Base-by-base conservation (phyloP, 1,140 invertebrate species). In the Panonychus citri region DNA sequence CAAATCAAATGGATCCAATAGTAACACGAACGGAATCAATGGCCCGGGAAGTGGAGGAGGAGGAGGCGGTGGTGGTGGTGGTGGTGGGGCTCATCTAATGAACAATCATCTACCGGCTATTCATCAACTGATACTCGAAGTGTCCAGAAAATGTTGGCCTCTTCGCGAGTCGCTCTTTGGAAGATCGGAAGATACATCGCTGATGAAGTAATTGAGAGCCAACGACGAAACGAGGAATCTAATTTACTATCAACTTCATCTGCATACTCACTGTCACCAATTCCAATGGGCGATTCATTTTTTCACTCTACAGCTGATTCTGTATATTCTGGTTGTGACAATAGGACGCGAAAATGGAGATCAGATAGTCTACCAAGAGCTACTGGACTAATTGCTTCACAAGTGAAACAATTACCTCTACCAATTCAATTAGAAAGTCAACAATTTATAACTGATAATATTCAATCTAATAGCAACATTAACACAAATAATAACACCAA, bases 171-270 rank as follows among this genome's bases (percentile, higher is more conserved):
- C 3, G 30, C 26, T 27, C 50, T 52, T 3, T 52, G 50, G 27
- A 62, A 67, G 51, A 69, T 70, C 49, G 69, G 69, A 12, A 58
- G 66, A 54, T 66, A 68, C 56, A 69, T 70, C 34, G 68, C 67
- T 19, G 68, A 70, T 26, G 67, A 70, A 62, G 63, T 66, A 15
- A 50, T 66, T 50, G 67, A 68, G 58, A 61, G 50, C 42, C 63
- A 64, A 54, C 63, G 62, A 61, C 63, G 59, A 37, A 27, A 54
- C 39, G 34, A 52, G n/a, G 30, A 49, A 12, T 8, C 49, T 13
- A 39, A 24, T 43, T 39, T 15, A 37, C 12, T 27, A 37, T 53
- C 30, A 19, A 2, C 19, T 2, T n/a, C 26, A 12, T 50, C 43
- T 8, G 5, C 43, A 19, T 30, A 37, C 19, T 52, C 50, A 26